Conservation (phyloP, 2,888 invertebrate genomes). For the Mythimna pallens region DNA sequence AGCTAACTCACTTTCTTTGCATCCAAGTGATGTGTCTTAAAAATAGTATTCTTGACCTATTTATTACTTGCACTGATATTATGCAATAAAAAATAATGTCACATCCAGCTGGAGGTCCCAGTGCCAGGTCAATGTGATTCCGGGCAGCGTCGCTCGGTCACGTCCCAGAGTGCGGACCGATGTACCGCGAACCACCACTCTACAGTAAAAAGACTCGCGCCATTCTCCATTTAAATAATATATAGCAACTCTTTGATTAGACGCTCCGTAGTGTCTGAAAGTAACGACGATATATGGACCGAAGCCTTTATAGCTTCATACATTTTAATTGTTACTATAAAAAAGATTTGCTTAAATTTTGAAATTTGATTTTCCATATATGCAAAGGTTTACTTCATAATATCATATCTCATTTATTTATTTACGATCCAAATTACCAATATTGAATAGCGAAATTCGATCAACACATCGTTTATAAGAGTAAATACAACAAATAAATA, state of each 20-base stretch:
- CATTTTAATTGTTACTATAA: slow-evolving; percentile 26
- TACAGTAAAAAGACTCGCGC: slow-evolving; percentile 85
- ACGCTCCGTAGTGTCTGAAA: slow-evolving; percentile 62
- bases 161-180: slow-evolving; percentile 89
- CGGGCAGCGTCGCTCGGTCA: slow-evolving; percentile 81
- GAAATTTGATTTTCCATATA: background rate
- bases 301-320: slow-evolving; percentile 47
- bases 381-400: background rate
- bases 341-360: slow-evolving; percentile 2
- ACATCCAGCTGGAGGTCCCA: slow-evolving; percentile 71
- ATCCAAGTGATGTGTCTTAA: background rate
- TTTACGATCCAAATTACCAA: slow-evolving; percentile 20
- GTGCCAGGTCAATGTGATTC: slow-evolving; percentile 71
- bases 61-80: slow-evolving; percentile 37
- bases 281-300: slow-evolving; percentile 55
- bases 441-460: slow-evolving; percentile 37
- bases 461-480: slow-evolving; percentile 3
- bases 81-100: slow-evolving; percentile 66
- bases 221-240: slow-evolving; percentile 87
- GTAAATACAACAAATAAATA: slow-evolving; percentile 32
- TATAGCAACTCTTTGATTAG: slow-evolving; percentile 85
- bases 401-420: slow-evolving; percentile 25
- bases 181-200: slow-evolving; percentile 88
- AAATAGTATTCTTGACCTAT: slow-evolving; percentile 32
- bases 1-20: background rate